Conservation (phyloP, 2,113 vertebrate species). For the Thryonomys swinderianus region DNA sequence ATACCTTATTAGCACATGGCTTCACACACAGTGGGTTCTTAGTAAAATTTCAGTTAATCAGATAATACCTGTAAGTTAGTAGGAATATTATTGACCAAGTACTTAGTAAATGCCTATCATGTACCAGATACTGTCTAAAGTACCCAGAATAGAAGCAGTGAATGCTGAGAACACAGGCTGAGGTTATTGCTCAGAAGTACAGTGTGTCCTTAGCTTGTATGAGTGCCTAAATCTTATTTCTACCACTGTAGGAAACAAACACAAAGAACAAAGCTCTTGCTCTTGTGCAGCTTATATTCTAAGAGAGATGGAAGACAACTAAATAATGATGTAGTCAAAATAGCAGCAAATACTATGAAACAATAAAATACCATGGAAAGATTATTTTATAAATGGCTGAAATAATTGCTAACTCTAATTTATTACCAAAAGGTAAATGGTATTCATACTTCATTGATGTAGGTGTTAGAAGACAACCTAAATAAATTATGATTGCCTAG, state of each 20-base stretch:
- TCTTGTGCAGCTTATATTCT: background rate
- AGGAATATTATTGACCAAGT: conserved; percentile 19
- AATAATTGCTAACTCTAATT: conserved; percentile 15
- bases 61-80: background rate
- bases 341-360: background rate
- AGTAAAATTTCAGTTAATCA: background rate
- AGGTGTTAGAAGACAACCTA: background rate
- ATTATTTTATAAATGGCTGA: background rate
- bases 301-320: background rate
- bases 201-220: too few relatives aligned
- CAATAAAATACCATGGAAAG: background rate
- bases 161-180: background rate
- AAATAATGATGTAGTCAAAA: background rate
- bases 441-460: background rate
- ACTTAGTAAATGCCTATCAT: background rate
- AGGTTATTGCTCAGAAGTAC: too few relatives aligned
- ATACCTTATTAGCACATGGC: background rate
- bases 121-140: background rate
- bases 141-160: background rate
- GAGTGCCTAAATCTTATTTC: background rate
- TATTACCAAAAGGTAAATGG: conserved; percentile 19
- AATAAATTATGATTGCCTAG: background rate
- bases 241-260: background rate
- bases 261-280: background rate
- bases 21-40: background rate